These are phyloP conservation scores for Epinephelus fuscoguttatus DNA, from an alignment of 2,113 vertebrate genomes.

Conservation along the genomic window DNA sequence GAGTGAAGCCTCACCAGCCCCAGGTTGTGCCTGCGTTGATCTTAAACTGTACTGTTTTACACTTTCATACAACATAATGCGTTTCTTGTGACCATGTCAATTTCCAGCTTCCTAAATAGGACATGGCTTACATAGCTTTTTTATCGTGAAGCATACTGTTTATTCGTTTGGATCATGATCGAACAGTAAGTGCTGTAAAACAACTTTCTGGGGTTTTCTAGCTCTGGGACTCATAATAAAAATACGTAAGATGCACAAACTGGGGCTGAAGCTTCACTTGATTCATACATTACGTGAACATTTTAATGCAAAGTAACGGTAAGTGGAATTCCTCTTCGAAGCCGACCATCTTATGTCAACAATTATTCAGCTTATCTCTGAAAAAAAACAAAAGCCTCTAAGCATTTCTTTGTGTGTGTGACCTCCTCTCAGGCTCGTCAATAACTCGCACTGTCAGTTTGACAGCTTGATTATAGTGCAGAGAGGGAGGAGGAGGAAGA, in stretches of 20 bases:
- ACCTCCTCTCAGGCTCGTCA: background rate
- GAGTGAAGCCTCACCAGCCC: background rate
- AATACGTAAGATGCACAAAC: background rate
- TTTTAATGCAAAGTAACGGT: conserved; percentile 12
- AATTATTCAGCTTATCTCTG: conserved; percentile 22
- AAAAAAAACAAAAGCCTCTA: background rate
- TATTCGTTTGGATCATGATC: too few relatives aligned
- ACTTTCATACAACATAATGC: background rate
- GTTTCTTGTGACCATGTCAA: background rate
- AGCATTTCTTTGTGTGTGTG: background rate
- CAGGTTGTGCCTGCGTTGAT: background rate
- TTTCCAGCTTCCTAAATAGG: too few relatives aligned
- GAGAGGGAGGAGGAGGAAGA: background rate
- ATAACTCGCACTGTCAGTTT: background rate
- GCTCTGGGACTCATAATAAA: background rate
- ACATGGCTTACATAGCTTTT: too few relatives aligned
- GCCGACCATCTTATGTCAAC: background rate
- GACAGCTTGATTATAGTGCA: background rate
- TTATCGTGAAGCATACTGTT: too few relatives aligned
- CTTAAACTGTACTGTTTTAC: background rate
- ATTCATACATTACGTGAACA: background rate
- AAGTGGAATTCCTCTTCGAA: conserved; percentile 8
- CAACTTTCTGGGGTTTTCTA: background rate
- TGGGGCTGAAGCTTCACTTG: background rate
- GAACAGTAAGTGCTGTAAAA: background rate